Conservation (phyloP, 2,113 vertebrate genomes). For the Pelecanus crispus region DNA sequence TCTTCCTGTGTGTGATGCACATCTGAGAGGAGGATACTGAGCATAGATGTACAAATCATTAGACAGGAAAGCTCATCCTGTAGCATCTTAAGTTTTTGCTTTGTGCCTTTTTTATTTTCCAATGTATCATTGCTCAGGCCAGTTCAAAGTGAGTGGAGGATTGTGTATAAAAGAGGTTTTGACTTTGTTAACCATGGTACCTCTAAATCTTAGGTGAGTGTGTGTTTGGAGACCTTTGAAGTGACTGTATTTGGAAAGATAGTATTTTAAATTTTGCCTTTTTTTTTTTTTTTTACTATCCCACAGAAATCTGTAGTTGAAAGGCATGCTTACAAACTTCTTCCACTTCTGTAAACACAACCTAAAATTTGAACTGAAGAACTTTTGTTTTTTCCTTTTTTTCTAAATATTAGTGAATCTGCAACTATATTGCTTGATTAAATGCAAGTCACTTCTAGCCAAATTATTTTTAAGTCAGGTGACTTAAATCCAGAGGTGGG, state of each 20-base stretch:
- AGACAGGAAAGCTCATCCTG: not conserved
- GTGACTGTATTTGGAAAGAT: not conserved
- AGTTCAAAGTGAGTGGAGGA: not conserved
- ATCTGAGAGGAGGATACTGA: not conserved
- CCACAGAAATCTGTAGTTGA: not conserved
- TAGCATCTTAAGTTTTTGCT: not conserved
- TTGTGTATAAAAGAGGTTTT: not conserved
- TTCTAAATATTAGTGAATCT: not conserved
- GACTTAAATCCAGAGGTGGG: not conserved
- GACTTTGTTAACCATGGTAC: not conserved
- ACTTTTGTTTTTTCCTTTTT: not conserved
- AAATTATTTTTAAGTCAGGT: not conserved
- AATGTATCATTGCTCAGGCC: not conserved
- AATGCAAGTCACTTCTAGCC: not conserved
- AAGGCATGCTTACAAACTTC: not conserved
- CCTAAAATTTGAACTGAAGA: not conserved
- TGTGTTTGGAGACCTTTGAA: not conserved
- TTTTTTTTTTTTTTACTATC: not conserved
- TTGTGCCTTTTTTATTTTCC: conserved; percentile 27
- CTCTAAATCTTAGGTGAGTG: not conserved
- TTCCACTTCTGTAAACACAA: not conserved
- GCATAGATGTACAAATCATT: not conserved
- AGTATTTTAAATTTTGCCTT: not conserved
- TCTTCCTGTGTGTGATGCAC: not conserved
- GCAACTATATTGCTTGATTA: not conserved